Evolutionary conservation across 2,888 invertebrate species (phyloP).

Genomic region (Zelleria hepariella): DNA sequence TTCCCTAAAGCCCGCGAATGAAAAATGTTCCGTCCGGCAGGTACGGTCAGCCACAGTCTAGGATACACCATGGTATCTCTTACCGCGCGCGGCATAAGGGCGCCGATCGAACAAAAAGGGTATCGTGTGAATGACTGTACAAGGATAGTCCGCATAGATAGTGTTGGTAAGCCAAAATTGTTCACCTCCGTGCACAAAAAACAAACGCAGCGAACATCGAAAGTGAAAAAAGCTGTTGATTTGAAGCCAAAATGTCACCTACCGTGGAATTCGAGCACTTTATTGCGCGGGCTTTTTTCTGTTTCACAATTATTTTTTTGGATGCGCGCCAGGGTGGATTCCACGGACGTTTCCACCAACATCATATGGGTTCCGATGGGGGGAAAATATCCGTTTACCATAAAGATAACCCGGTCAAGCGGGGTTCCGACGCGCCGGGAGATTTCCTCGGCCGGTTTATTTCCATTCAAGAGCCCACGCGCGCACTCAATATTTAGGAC

Average conservation of each 20-base stretch:
- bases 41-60: too few relatives aligned
- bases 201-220: not conserved
- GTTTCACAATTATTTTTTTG: constrained; percentile 3
- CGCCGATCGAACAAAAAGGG: too few relatives aligned
- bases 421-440: not conserved
- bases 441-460: not conserved
- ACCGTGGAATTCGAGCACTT: constrained; percentile 1
- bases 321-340: not conserved
- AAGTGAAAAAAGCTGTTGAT: constrained; percentile 2
- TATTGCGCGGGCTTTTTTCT: constrained; percentile 1
- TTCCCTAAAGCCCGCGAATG: not conserved
- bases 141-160: too few relatives aligned
- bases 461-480: not conserved
- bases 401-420: not conserved
- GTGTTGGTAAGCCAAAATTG: not conserved
- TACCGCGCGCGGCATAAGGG: too few relatives aligned
- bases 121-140: too few relatives aligned
- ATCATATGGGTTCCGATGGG: not conserved
- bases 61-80: too few relatives aligned
- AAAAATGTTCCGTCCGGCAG: not conserved
- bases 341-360: not conserved
- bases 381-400: not conserved
- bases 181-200: not conserved
- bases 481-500: not conserved
- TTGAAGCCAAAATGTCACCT: constrained; percentile 1